Evolutionary conservation across 2,797 vertebrate species (phyloP), one percentile per base, ranked within the genome.

Genomic region (Cirrhinus mrigala): DNA sequence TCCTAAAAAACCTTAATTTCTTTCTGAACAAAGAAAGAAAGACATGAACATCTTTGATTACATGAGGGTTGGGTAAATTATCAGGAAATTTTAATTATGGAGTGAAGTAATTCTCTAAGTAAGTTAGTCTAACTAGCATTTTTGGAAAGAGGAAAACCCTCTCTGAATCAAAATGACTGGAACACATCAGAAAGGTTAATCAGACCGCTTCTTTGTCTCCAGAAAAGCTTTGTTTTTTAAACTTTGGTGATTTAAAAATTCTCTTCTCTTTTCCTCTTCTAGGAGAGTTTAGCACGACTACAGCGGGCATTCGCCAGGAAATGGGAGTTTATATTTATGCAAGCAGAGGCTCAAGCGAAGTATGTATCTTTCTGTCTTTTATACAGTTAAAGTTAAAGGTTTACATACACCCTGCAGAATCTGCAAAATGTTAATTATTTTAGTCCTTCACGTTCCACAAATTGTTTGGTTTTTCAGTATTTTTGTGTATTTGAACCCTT

Each of bases 291-390:
- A 96, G 97, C 98, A 83, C 96, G 98, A 92, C 95, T 99, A 94
- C 98, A 99, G 94, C 94, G 98, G 94, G 97, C 97, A 33, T 99
- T 99, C 89, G 98, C 98, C 91, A 96, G 98, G 89, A 99, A 99
- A 92, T 99, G 98, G 98, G 98, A 99, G 90, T 99, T 99, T 95
- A 99, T 99, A 94, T 99, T 99, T 94, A 99, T 99, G 98, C 98
- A 99, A 97, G 98, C 98, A 92, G 98, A 99, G 96, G 98, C 98
- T 94, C 98, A 99, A 96, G 98, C 98, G 85, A 99, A 99, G 98
- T 99, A 96, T 95, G 97, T 97, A 92, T 92, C 52, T 70, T 18
- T 79, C 3, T 44, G 29, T 66, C 62, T 66, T 66, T 33, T 3
- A 66, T 18, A 46, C 44, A 46, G 44, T 46, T 46, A 9, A 46